phyloP scores from a whole-genome alignment of 1,140 invertebrate species.

The Parapsyche elsis region DNA sequence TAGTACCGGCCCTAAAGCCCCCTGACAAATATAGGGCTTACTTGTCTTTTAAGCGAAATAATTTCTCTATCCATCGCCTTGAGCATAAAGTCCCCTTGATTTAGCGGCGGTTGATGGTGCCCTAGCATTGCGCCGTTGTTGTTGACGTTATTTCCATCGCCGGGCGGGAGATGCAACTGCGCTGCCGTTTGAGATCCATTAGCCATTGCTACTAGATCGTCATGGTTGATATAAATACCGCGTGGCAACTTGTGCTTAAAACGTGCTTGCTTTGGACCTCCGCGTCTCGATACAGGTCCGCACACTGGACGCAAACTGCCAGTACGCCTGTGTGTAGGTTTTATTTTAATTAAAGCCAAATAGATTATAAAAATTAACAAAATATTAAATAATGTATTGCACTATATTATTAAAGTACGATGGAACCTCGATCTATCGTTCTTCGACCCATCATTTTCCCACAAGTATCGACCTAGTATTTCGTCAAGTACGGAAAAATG shows the following conservation, averaged over 20 bases:
- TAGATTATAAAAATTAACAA: no score
- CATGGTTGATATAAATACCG: slow-evolving; percentile 97
- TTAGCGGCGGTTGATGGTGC: slow-evolving; percentile 70
- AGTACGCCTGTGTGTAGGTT: slow-evolving; percentile 72
- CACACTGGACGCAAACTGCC: slow-evolving; percentile 79
- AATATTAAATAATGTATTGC: no score
- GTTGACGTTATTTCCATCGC: slow-evolving; percentile 57
- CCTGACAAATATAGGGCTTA: slow-evolving; percentile 68
- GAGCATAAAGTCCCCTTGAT: slow-evolving; percentile 85
- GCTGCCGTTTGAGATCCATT: slow-evolving; percentile 71
- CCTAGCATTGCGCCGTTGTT: slow-evolving; percentile 56
- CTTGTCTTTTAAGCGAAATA: slow-evolving; percentile 93
- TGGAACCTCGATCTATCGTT: no score
- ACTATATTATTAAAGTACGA: no score
- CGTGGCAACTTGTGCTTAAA: slow-evolving; percentile 93
- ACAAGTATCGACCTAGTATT: no score
- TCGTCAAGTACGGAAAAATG: no score
- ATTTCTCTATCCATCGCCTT: slow-evolving; percentile 93
- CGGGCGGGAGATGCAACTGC: slow-evolving; percentile 6
- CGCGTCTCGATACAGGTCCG: slow-evolving; percentile 69
- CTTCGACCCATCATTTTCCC: no score
- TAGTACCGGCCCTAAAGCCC: slow-evolving; percentile 45
- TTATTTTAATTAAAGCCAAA: no score
- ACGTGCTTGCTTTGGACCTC: slow-evolving; percentile 74
- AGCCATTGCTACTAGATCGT: slow-evolving; percentile 91